These are phyloP conservation scores for Pongo pygmaeus DNA, from an alignment of 2,113 vertebrate genomes.

Conservation along the genomic window DNA sequence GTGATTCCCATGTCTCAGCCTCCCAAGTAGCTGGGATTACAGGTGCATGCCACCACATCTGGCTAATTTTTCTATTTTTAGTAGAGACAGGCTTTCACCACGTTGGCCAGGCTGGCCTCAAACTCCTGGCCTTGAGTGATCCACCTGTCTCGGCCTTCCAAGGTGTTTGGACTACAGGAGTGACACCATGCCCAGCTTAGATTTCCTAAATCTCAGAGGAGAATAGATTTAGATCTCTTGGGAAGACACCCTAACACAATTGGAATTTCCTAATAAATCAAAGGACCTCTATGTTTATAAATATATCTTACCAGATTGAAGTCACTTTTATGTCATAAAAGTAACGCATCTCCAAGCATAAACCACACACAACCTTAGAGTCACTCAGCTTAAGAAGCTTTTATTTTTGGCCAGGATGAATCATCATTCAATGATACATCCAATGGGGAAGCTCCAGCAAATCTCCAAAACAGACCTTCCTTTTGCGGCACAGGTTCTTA, in stretches of 20 bases:
- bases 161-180: too few species aligned
- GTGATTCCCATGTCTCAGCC: too few species aligned
- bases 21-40: too few species aligned
- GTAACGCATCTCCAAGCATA: conserved; percentile 41
- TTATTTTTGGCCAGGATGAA: neutral
- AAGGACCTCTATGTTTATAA: conserved; percentile 10
- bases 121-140: too few species aligned
- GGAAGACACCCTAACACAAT: neutral
- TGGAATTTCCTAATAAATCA: conserved; percentile 52
- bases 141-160: too few species aligned
- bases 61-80: too few species aligned
- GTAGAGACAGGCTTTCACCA: too few species aligned
- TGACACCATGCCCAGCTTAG: neutral
- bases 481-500: neutral
- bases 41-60: too few species aligned
- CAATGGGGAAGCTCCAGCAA: neutral
- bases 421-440: conserved; percentile 34
- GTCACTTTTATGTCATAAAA: conserved; percentile 66
- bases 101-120: too few species aligned
- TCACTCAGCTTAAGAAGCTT: conserved; percentile 48
- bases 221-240: neutral
- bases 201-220: neutral
- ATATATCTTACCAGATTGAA: conserved; percentile 42
- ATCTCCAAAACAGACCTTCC: neutral
- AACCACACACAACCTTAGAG: conserved; percentile 8